Evolutionary conservation across 2,113 vertebrate species (phyloP), one percentile per base, ranked within the genome.

Genomic region (Indicator maculatus): DNA sequence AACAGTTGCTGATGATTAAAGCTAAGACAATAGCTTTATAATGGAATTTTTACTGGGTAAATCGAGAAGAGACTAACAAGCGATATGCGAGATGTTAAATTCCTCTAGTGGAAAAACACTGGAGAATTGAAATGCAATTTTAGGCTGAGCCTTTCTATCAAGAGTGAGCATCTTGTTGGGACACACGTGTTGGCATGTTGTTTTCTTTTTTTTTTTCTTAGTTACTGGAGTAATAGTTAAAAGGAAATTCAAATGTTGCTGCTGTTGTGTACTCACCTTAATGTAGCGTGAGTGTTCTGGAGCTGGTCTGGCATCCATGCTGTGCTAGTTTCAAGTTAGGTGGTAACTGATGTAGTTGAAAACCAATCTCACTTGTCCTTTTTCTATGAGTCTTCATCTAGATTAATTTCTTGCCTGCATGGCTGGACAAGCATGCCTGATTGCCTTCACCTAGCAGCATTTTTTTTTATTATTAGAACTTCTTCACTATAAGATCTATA

Each of bases 1-100:
- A 90, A 45, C 67, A 65, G 53, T 31, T 86, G 55, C 39, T 86
- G 56, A 41, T 89, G 82, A 75, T 88, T 80, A 86, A 81, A 94
- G 66, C 15, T 60, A 56, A 64, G 63, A 55, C 13, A 58, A 33
- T 36, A 36, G 36, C 36, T 36, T 19, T 79, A 14, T 78, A 86
- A 74, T 71, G 55, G 30, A 78, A 47, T 85, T 77, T 88, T 93
- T 92, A 38, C 59, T 85, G 55, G 9, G 8, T 89, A 83, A 93
- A 63, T 52, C 1, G 1, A 72, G 53, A 88, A 55, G 30, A 89
- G 11, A 63, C 36, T 60, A 93, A 70, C 6, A 47, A 47, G n/a
- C 44, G 17, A 2, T 84, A 12, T 66, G 24, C 91, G 81, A 85
- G 73, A 75, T 27, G 41, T 26, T 55, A 36, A 85, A 33, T 76